Evolutionary conservation across 2,113 vertebrate species (phyloP).

Genomic region (Phylloscopus whistleri): DNA sequence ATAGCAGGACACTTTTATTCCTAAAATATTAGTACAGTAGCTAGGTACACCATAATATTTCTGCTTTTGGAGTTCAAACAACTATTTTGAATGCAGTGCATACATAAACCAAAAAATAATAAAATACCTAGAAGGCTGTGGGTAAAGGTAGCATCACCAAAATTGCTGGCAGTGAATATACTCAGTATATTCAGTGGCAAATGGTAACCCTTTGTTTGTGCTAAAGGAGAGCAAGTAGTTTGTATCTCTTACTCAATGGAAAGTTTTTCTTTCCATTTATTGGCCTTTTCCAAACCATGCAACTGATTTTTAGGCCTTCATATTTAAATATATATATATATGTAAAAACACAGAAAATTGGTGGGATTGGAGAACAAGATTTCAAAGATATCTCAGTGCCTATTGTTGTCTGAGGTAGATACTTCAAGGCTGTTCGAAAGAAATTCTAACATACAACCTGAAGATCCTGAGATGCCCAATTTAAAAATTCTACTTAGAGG

Average conservation of each 20-base stretch:
- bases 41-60: not conserved
- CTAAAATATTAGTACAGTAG: not conserved
- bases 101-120: not conserved
- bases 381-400: not conserved
- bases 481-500: not conserved
- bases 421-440: not conserved
- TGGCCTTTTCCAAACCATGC: not conserved
- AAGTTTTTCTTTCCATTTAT: not conserved
- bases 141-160: not conserved
- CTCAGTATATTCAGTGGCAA: not conserved
- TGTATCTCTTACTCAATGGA: not conserved
- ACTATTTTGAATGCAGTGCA: not conserved
- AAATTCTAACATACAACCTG: not conserved
- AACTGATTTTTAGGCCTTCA: not conserved
- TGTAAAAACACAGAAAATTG: not conserved
- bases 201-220: not conserved
- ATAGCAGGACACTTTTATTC: not conserved
- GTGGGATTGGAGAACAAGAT: not conserved
- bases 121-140: not conserved
- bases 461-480: not conserved
- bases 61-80: not conserved
- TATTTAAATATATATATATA: not conserved
- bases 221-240: not conserved
- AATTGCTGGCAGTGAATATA: not conserved
- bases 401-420: not conserved